These are phyloP conservation scores for Podarcis lilfordi DNA, from an alignment of 2,797 vertebrate genomes.

Conservation along the genomic window DNA sequence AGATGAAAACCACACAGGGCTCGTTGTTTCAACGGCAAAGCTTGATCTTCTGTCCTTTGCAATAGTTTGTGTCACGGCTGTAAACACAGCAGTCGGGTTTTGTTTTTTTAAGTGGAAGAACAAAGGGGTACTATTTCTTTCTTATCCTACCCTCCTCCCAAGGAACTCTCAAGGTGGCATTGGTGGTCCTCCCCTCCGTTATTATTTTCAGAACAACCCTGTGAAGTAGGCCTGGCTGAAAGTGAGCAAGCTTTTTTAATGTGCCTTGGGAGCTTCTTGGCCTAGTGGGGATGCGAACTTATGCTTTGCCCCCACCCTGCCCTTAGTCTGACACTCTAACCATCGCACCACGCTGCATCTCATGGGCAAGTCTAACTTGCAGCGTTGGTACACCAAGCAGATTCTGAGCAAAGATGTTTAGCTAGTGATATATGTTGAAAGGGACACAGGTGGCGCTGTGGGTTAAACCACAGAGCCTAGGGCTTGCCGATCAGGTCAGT, in stretches of 20 bases:
- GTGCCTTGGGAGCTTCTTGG: no score
- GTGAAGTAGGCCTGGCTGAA: background rate
- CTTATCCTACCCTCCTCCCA: background rate
- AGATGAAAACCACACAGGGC: constrained; percentile 17
- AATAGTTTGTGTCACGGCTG: background rate
- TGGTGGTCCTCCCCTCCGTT: no score
- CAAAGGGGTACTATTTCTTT: background rate
- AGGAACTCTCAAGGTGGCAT: background rate
- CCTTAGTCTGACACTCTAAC: no score
- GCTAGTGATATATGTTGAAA: no score
- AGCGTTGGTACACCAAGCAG: background rate
- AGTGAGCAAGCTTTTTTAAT: no score
- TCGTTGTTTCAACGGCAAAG: background rate
- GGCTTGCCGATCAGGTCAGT: no score
- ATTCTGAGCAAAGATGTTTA: background rate
- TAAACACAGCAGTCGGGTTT: background rate
- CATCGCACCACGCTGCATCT: background rate
- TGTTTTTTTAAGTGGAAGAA: fast-evolving
- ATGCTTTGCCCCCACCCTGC: no score
- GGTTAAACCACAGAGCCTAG: no score
- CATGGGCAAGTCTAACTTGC: background rate
- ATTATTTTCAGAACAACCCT: background rate
- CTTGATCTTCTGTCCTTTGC: constrained; percentile 26
- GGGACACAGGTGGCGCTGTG: no score
- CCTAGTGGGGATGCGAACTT: no score